phyloP scores from a whole-genome alignment of 2,888 invertebrate species.

The Biston stratarius region DNA sequence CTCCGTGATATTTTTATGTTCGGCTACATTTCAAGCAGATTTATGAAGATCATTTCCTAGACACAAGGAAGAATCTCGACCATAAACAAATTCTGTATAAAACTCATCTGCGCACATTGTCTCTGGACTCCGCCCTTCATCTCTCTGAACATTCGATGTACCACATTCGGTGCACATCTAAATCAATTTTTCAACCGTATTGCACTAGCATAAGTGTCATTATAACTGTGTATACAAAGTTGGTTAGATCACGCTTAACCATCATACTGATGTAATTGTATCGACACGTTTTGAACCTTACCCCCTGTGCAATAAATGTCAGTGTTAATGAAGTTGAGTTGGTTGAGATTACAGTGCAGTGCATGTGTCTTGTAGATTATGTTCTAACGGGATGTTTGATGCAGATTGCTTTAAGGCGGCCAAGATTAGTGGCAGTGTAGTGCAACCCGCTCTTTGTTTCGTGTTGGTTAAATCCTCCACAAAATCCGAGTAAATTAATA shows the following conservation, averaged over 20 bases:
- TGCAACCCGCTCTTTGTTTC: conserved; percentile 22
- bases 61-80: background rate
- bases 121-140: conserved; percentile 31
- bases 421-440: conserved; percentile 33
- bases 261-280: conserved; percentile 4
- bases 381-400: conserved; percentile 42
- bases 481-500: too few species aligned
- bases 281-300: conserved; percentile 29
- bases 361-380: conserved; percentile 36
- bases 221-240: background rate
- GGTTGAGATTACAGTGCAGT: conserved; percentile 25
- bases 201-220: background rate
- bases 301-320: conserved; percentile 9
- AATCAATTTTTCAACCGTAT: conserved; percentile 20
- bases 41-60: conserved; percentile 3
- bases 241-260: background rate
- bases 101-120: conserved; percentile 35
- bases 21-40: background rate
- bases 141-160: conserved; percentile 27
- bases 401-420: conserved; percentile 36
- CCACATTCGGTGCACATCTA: conserved; percentile 2
- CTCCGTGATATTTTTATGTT: background rate
- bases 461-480: conserved; percentile 1
- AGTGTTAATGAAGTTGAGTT: background rate
- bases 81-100: conserved; percentile 26